These are phyloP conservation scores for Bambusicola thoracicus DNA, from an alignment of 2,113 vertebrate species.

Conservation along the genomic window DNA sequence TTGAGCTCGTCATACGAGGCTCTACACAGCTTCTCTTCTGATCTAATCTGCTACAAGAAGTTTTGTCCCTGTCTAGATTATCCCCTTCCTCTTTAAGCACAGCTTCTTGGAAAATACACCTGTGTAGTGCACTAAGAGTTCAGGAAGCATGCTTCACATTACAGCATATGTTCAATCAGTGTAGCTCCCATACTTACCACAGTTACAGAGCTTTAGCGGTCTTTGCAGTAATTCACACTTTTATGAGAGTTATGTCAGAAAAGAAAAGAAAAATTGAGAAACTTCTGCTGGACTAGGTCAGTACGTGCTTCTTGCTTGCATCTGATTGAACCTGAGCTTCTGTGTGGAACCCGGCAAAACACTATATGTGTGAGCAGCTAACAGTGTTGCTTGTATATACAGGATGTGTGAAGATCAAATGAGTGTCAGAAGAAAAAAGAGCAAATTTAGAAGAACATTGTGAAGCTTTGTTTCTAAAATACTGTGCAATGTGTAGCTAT, in stretches of 20 bases:
- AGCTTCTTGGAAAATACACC: neutral
- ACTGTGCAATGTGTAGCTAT: neutral
- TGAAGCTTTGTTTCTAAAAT: slow-evolving; percentile 11
- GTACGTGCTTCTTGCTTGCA: neutral
- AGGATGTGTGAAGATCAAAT: neutral
- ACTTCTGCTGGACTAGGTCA: neutral
- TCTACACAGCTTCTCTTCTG: neutral
- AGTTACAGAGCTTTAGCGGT: neutral
- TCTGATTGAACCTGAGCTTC: neutral
- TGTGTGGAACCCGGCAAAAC: neutral
- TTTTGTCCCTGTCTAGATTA: neutral
- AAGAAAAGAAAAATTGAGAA: neutral
- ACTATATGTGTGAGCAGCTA: neutral
- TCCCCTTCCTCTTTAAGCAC: neutral
- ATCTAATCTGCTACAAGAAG: neutral
- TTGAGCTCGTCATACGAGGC: neutral
- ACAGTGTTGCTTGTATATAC: neutral
- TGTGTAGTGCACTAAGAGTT: neutral
- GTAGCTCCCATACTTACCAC: neutral
- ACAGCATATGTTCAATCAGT: neutral
- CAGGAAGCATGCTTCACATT: neutral
- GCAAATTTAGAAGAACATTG: neutral
- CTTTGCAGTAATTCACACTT: neutral
- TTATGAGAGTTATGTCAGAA: neutral
- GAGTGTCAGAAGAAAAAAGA: neutral